Percentiles rank a stretch among this genome's conserved stretches.
These are phyloP conservation scores for Passerculus sandwichensis DNA, from an alignment of 2,797 vertebrate genomes.

Conservation along the genomic window DNA sequence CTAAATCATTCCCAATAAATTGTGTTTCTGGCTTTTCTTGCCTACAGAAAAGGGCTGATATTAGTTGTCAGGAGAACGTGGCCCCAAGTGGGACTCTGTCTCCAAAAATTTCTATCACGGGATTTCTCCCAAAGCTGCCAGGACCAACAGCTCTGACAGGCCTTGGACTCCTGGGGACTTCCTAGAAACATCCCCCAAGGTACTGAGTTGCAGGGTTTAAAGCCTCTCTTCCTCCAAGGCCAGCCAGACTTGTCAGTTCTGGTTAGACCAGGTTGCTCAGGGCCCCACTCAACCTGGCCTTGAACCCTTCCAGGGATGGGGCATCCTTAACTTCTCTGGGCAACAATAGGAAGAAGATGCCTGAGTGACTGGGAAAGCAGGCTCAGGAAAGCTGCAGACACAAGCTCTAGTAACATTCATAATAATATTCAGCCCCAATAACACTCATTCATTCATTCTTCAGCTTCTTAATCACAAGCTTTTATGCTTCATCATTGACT, in stretches of 20 bases:
- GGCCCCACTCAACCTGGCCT: neutral
- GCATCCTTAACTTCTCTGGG: neutral
- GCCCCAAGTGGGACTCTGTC: no score
- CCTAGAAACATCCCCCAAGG: neutral
- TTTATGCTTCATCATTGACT: neutral
- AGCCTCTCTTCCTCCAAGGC: neutral
- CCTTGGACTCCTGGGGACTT: neutral
- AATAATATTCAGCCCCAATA: neutral
- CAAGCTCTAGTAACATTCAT: neutral
- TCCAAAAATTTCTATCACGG: fast-evolving
- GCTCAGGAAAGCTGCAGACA: neutral
- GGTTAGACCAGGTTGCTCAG: neutral
- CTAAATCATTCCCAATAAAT: neutral
- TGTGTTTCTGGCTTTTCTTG: neutral
- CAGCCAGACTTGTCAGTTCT: neutral
- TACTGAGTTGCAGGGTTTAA: neutral
- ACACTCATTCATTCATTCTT: neutral
- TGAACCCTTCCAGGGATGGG: neutral
- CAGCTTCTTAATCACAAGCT: neutral
- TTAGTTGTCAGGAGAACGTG: fast-evolving
- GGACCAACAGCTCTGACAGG: fast-evolving
- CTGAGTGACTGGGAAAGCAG: neutral
- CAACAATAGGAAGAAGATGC: neutral
- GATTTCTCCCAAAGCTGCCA: neutral
- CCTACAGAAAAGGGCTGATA: fast-evolving